These are phyloP conservation scores for Acanthaster planci DNA, from an alignment of 35 echinoderm and acorn worm species.

Conservation along the genomic window DNA sequence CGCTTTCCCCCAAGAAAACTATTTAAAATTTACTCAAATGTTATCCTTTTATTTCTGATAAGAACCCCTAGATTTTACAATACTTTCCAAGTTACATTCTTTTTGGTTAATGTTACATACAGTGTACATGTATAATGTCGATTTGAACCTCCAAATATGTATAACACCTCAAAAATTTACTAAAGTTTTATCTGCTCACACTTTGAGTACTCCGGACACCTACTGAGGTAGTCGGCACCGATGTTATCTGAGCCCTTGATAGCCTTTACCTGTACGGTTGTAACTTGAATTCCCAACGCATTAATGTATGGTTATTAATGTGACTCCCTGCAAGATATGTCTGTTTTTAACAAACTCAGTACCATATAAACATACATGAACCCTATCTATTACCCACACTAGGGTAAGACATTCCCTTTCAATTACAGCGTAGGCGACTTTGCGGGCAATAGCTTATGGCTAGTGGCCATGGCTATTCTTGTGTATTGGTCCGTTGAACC, in stretches of 20 bases:
- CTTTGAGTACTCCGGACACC: no score
- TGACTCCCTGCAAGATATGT: neutral
- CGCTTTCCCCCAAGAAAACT: no score
- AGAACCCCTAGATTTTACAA: no score
- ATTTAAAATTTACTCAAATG: no score
- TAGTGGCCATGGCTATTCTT: constrained; percentile 1
- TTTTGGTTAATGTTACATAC: no score
- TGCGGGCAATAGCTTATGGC: constrained; percentile 51
- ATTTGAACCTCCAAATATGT: no score
- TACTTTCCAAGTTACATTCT: no score
- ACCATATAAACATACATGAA: constrained; percentile 56
- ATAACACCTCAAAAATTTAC: no score
- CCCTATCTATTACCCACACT: constrained; percentile 57
- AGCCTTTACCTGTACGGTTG: constrained; percentile 51
- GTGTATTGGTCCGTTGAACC: neutral
- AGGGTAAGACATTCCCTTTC: constrained; percentile 48
- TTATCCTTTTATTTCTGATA: no score
- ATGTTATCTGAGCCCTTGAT: constrained; percentile 51
- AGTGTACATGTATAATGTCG: no score
- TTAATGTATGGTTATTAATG: constrained; percentile 11
- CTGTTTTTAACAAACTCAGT: constrained; percentile 58
- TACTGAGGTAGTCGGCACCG: constrained; percentile 43
- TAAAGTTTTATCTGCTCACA: no score
- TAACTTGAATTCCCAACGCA: constrained; percentile 32
- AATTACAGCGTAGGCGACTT: constrained; percentile 21